Conservation (phyloP, 2,113 vertebrate species). For the Boleophthalmus pectinirostris region DNA sequence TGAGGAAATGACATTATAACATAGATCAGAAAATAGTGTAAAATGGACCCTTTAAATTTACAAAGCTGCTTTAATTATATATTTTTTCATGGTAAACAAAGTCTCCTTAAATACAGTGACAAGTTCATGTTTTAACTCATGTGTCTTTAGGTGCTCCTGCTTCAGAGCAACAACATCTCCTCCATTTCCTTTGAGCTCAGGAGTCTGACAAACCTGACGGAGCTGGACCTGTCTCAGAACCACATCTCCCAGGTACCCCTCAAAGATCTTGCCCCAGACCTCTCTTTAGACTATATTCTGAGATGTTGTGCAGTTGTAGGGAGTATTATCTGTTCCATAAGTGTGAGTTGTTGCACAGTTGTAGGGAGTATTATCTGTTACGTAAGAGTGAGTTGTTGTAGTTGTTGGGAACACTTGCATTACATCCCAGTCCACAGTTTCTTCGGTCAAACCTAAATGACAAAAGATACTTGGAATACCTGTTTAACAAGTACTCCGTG, state of each 20-base stretch:
- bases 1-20: no score
- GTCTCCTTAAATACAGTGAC: not conserved
- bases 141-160: constrained; percentile 75
- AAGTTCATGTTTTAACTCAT: not conserved
- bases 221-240: constrained; percentile 85
- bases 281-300: not conserved
- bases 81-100: not conserved
- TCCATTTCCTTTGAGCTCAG: constrained; percentile 72
- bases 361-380: no score
- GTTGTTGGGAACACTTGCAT: no score
- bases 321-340: no score
- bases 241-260: constrained; percentile 75
- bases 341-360: no score
- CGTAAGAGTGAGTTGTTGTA: no score
- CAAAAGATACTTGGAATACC: no score
- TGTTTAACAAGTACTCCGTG: not conserved
- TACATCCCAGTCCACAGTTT: no score
- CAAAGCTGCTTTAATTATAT: not conserved
- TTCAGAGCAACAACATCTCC: constrained; percentile 85
- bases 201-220: constrained; percentile 79
- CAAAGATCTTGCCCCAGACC: not conserved
- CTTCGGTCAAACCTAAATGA: no score
- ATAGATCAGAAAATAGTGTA: not conserved
- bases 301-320: no score
- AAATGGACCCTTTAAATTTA: no score